Conservation (phyloP, 2,797 vertebrate genomes). For the Phoeniculus purpureus region DNA sequence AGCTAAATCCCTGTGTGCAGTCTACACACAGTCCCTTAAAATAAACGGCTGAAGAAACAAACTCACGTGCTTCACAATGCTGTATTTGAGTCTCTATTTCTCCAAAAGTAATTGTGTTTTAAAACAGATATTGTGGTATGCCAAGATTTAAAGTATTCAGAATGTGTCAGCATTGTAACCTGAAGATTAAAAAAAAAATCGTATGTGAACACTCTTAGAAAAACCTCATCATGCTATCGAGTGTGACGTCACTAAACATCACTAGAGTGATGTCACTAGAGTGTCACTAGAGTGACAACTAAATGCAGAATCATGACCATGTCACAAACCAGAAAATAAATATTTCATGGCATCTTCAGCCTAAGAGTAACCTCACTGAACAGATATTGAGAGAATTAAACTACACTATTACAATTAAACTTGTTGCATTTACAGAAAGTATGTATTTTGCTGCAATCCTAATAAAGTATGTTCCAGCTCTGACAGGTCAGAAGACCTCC, state of each 20-base stretch:
- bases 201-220: neutral
- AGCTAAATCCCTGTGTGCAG: neutral
- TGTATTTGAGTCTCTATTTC: neutral
- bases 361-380: neutral
- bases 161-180: neutral
- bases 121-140: neutral
- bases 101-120: neutral
- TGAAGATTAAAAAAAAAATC: neutral
- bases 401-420: neutral
- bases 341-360: neutral
- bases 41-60: neutral
- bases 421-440: neutral
- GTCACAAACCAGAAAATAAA: neutral
- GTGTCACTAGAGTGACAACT: neutral
- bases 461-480: neutral
- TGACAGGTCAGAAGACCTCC: neutral
- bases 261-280: rapidly evolving
- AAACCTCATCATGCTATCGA: neutral
- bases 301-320: neutral
- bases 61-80: neutral
- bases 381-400: neutral
- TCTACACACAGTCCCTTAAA: neutral
- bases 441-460: neutral
- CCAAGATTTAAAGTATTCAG: neutral
- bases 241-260: too few species aligned